Percentiles rank a stretch among this genome's conserved stretches.
Conservation (phyloP, 1,140 invertebrate genomes). For the Pseudomyrmex concolor region DNA sequence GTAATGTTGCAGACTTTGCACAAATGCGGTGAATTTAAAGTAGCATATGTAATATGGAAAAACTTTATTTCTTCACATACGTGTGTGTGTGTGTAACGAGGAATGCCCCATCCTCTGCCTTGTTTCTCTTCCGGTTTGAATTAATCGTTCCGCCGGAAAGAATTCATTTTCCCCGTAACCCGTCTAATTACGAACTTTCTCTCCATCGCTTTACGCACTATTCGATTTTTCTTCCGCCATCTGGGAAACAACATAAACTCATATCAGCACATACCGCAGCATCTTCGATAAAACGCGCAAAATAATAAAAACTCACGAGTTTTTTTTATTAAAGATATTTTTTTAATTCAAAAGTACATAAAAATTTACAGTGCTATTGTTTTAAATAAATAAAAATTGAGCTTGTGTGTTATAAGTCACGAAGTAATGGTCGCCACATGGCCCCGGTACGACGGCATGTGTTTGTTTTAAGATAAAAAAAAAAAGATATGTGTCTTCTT, state of each 20-base stretch:
- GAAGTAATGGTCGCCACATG: conserved; percentile 34
- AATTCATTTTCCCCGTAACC: conserved; percentile 73
- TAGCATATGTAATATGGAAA: background rate
- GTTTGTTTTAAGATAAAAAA: conserved; percentile 20
- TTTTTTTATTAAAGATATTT: too few species aligned
- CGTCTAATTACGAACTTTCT: conserved; percentile 76
- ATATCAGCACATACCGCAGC: background rate
- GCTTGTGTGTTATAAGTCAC: too few species aligned
- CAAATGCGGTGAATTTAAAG: too few species aligned
- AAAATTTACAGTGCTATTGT: too few species aligned
- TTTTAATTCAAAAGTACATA: too few species aligned
- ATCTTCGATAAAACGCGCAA: background rate
- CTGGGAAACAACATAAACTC: background rate
- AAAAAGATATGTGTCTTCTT: background rate
- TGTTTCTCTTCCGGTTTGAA: conserved; percentile 31
- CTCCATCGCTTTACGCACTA: conserved; percentile 3
- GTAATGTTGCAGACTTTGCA: too few species aligned
- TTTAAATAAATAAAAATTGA: too few species aligned
- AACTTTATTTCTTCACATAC: too few species aligned
- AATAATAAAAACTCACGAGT: too few species aligned
- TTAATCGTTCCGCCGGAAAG: conserved; percentile 76
- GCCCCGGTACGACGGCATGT: background rate
- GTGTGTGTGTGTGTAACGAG: background rate
- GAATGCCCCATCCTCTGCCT: conserved; percentile 12
- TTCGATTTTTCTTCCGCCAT: background rate